Evolutionary conservation across 2,113 vertebrate species (phyloP).

Genomic region (Orcinus orca): DNA sequence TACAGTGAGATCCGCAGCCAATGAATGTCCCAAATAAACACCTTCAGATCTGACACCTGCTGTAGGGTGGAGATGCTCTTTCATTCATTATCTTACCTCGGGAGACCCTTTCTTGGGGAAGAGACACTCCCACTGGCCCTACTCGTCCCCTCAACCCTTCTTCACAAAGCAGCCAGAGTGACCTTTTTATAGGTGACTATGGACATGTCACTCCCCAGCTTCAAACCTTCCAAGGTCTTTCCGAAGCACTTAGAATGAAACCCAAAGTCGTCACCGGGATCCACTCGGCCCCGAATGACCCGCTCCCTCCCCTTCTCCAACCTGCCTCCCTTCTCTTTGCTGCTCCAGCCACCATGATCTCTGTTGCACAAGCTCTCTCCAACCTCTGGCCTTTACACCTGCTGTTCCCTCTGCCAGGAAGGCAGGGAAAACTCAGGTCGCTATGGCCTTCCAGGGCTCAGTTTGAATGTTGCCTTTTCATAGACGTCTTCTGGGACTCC

Average conservation of each 20-base stretch:
- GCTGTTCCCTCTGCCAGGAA: neutral
- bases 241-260: neutral
- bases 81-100: neutral
- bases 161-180: neutral
- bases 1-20: neutral
- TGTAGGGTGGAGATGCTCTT: no score
- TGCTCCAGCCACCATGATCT: neutral
- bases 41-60: neutral
- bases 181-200: neutral
- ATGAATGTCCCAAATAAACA: neutral
- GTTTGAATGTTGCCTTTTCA: neutral
- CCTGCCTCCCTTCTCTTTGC: neutral
- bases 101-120: neutral
- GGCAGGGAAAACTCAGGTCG: neutral
- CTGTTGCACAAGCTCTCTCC: neutral
- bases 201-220: neutral
- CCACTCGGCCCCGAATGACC: neutral
- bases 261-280: neutral
- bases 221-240: neutral
- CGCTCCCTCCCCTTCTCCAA: neutral
- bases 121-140: neutral
- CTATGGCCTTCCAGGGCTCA: neutral
- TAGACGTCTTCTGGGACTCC: constrained; percentile 75
- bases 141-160: neutral
- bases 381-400: neutral